Conservation (phyloP, 2,113 vertebrate genomes). For the Bos indicus region DNA sequence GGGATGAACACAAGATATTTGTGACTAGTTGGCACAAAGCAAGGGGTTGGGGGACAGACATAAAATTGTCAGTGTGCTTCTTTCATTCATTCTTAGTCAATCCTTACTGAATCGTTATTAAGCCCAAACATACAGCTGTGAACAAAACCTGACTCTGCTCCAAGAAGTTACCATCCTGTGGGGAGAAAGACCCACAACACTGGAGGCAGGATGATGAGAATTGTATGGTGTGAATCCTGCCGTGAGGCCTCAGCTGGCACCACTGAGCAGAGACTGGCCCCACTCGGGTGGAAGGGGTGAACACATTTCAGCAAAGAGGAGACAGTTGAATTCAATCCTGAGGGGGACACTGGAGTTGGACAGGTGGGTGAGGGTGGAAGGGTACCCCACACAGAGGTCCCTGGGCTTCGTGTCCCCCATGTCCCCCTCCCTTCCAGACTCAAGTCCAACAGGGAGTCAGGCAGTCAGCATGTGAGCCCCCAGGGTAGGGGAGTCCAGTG, state of each 20-base stretch:
- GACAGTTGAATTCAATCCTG: neutral
- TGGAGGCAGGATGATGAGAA: neutral
- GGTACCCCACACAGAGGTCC: neutral
- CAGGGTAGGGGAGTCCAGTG: neutral
- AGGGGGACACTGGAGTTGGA: neutral
- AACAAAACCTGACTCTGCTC: neutral
- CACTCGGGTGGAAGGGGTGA: neutral
- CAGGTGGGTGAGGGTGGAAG: accelerated
- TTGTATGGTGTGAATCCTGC: too few species aligned
- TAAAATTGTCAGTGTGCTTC: neutral
- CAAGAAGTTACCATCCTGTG: neutral
- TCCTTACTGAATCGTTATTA: neutral
- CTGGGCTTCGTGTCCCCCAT: neutral
- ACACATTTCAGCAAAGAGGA: neutral
- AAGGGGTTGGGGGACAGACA: too few species aligned
- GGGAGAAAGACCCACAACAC: neutral
- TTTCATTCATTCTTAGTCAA: neutral
- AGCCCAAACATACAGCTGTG: neutral
- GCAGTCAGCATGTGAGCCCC: neutral
- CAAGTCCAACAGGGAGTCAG: neutral
- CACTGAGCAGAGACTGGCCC: neutral
- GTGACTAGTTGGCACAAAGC: neutral
- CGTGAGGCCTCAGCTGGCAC: neutral
- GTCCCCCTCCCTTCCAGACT: neutral
- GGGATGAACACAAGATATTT: neutral